Evolutionary conservation across 2,888 invertebrate species (phyloP).

Genomic region (Drosophila longiperda): DNA sequence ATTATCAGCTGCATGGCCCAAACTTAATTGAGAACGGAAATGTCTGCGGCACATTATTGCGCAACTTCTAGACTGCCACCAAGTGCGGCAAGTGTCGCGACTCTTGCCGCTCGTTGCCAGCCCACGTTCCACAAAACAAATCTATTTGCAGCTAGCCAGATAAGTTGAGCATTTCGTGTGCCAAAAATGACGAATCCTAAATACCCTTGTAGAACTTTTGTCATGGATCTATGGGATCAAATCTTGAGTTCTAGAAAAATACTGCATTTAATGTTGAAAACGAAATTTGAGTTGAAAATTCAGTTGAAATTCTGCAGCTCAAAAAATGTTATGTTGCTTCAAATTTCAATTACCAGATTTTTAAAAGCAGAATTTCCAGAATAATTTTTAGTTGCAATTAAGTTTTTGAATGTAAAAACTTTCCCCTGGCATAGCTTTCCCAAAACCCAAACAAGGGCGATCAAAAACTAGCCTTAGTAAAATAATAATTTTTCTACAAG

Average conservation of each 20-base stretch:
- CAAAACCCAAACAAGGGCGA: background rate
- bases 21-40: constrained; percentile 72
- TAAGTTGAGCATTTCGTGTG: constrained; percentile 10
- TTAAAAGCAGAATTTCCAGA: background rate
- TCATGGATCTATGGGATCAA: background rate
- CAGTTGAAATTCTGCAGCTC: accelerated
- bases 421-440: background rate
- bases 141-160: constrained; percentile 30
- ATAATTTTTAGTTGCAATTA: background rate
- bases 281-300: background rate
- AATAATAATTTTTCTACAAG: background rate
- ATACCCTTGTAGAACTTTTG: constrained; percentile 13
- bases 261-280: background rate
- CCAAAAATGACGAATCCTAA: background rate
- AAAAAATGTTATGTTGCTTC: accelerated
- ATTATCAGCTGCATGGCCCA: constrained; percentile 43
- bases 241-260: background rate
- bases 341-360: background rate
- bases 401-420: background rate
- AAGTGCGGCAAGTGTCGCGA: constrained; percentile 31
- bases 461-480: background rate
- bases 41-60: constrained; percentile 50
- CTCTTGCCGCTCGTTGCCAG: constrained; percentile 7
- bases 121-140: constrained; percentile 55
- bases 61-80: constrained; percentile 52